These are phyloP conservation scores for Chlorodrepanis virens DNA, from an alignment of 2,113 vertebrate genomes.

Conservation along the genomic window DNA sequence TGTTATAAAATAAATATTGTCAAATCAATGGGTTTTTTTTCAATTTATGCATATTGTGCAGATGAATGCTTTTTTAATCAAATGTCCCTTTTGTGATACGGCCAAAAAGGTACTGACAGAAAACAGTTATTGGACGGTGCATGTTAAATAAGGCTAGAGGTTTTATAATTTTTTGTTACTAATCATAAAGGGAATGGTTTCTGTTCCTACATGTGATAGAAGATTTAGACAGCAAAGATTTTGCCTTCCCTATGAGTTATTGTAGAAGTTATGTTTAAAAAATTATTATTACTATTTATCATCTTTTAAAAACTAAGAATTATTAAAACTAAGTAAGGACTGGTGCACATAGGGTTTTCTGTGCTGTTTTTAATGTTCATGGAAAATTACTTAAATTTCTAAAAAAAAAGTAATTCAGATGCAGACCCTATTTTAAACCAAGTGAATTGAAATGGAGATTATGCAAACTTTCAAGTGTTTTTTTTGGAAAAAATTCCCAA, in stretches of 20 bases:
- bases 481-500: not conserved
- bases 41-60: not conserved
- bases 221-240: not conserved
- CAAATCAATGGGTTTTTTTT: not conserved
- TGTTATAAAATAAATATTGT: not conserved
- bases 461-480: not conserved
- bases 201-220: not conserved
- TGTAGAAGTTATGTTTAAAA: not conserved
- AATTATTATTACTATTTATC: not conserved
- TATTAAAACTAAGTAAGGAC: not conserved
- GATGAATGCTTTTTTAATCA: not conserved
- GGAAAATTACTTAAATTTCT: not conserved
- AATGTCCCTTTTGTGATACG: not conserved
- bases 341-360: not conserved
- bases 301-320: not conserved
- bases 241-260: not conserved
- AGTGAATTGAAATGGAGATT: not conserved
- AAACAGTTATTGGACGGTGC: not conserved
- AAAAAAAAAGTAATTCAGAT: not conserved
- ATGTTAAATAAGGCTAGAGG: not conserved
- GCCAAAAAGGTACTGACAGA: not conserved
- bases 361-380: not conserved
- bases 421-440: not conserved
- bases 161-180: not conserved
- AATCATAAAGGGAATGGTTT: not conserved